Base-by-base conservation (phyloP, 2,888 invertebrate species). In the Bellardia pandia region DNA sequence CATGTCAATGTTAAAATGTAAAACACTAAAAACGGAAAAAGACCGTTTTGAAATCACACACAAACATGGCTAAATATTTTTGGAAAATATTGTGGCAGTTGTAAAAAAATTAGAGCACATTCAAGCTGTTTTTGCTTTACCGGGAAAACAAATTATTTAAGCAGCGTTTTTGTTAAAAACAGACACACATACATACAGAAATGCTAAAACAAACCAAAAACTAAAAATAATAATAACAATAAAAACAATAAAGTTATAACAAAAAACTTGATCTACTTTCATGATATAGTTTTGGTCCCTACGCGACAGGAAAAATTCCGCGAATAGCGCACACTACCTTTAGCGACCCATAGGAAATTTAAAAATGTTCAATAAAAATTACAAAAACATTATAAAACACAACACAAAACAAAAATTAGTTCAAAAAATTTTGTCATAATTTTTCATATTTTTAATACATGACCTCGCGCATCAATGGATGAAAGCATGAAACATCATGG, bases 221-320 rank as follows among this genome's bases (percentile, higher is more conserved):
- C 23, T 56, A 89, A 89, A 92, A 86, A 23, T 23, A 23, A 23
- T 23, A 23, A 23, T 23, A 83, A 89, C 89, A 90, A 90, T 89
- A 88, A 89, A 84, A 85, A 90, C 90, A 90, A 91, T 88, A 89
- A 66, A 85, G 1, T n/a, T 33, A 45, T 62, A 91, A 92, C 91
- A 92, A 92, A 92, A 92, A 92, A 92, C 90, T 90, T 92, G 92
- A 91, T 92, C 92, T 91, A 92, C 88, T 89, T 92, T 91, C 90
- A 89, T 91, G 90, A 92, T 91, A 90, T 89, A 85, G 80, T 87
- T 88, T 86, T 85, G 88, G 74, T 84, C 66, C 88, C 77, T 62
- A 78, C 60, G 66, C 92, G 83, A 86, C 92, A 90, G 89, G 92
- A 90, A 16, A 89, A 76, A 82, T 88, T 80, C 83, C 42, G 53